Evolutionary conservation across 2,888 invertebrate species (phyloP).

Genomic region (Lasioglossum oenotherae): DNA sequence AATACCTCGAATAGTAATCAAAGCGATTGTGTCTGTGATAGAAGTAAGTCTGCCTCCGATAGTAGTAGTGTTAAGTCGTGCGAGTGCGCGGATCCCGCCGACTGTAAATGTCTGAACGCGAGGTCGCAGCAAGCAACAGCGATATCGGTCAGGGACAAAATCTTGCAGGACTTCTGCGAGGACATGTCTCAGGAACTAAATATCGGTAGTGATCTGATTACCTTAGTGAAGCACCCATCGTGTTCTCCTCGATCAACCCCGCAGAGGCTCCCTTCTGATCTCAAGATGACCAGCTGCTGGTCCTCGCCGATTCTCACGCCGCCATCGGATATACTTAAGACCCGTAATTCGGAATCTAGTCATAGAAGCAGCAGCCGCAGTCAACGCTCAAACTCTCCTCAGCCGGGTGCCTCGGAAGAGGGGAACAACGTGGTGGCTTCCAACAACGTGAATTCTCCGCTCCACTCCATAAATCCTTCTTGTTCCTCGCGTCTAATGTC

Average conservation of each 20-base stretch:
- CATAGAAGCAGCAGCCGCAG: constrained; percentile 70
- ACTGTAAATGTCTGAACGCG: constrained; percentile 74
- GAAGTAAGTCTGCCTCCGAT: constrained; percentile 75
- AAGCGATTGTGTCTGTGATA: constrained; percentile 81
- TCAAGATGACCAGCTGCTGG: constrained; percentile 77
- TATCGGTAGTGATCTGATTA: constrained; percentile 81
- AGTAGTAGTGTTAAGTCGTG: constrained; percentile 73
- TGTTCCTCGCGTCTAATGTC: constrained; percentile 82
- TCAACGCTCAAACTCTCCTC: constrained; percentile 78
- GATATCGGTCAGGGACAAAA: constrained; percentile 82
- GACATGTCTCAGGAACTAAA: constrained; percentile 82
- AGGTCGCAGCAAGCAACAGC: constrained; percentile 71
- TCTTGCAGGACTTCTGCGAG: constrained; percentile 83
- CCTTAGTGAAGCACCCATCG: constrained; percentile 82
- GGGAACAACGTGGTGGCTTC: constrained; percentile 73
- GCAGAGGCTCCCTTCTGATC: constrained; percentile 80
- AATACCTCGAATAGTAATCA: constrained; percentile 79
- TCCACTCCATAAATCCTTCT: constrained; percentile 80
- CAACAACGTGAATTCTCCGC: constrained; percentile 75
- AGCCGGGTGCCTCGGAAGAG: constrained; percentile 79
- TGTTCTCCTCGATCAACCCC: constrained; percentile 82
- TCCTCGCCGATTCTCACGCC: constrained; percentile 78
- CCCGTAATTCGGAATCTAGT: constrained; percentile 82
- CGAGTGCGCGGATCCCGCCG: constrained; percentile 74
- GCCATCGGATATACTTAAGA: constrained; percentile 81